Evolutionary conservation across 1,140 invertebrate genomes (phyloP), one percentile per base, ranked within the genome.

Genomic region (Camponotus vicinus): DNA sequence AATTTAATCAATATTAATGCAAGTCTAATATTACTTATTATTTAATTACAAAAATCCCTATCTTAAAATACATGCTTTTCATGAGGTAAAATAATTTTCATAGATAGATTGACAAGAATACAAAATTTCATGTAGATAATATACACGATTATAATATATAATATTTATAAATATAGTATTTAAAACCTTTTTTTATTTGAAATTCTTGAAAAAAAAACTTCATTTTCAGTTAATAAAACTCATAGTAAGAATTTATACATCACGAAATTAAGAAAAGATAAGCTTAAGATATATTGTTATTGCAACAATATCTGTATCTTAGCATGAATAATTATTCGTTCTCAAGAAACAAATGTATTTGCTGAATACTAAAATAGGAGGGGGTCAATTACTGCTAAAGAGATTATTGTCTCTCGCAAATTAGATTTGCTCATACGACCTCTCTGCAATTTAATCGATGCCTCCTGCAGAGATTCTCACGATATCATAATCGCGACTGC

Each of bases 401-500:
- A 55, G 66, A 80, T 80, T 70, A 80, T 4, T 55, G 18, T 59
- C 45, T 27, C 52, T 42, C 5, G 37, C 64, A 57, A 32, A 18
- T 52, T 80, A 70, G 37, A 59, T 57, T 80, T 59, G 34, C 45
- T 27, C 42, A n/a, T 40, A 15, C 21, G 52, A 37, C 34, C 40
- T 70, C 64, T 70, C 78, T 42, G 64, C 18, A 80, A 70, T 70
- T 70, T 21, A 49, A 80, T 80, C 49, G 21, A 59, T 42, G 8
- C 11, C 18, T 79, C 77, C 49, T 52, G 34, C 15, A 49, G 4
- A 15, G 11, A 80, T 80, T 70, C 21, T 57, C 52, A 66, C 11
- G n/a, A 27, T 70, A 70, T 78, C 27, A n/a, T 70, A 34, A 80
- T 55, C 67, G 21, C 34, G 55, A 70, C 52, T 67, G 32, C n/a